Evolutionary conservation across 1,140 invertebrate genomes (phyloP), one percentile per base, ranked within the genome.

Genomic region (Drosophila biarmipes): DNA sequence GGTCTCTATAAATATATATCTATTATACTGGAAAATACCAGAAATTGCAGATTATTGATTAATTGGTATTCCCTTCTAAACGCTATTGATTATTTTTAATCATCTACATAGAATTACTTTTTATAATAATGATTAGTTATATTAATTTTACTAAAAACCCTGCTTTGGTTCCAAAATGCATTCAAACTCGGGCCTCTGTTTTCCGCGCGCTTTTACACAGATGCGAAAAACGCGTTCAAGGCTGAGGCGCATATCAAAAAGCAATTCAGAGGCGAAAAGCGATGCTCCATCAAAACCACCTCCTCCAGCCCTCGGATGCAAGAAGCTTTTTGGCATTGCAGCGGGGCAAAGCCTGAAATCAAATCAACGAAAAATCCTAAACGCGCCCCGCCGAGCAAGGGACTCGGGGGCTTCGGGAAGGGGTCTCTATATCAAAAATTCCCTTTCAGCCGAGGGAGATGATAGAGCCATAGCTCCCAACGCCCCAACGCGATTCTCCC

Each of bases 341-440:
- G 78, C 73, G 64, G 49, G 45, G 37, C 82, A 81, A 66, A 86
- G 71, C 80, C 84, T 68, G 89, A 87, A 87, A 87, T 87, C 82
- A 87, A 87, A 87, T 87, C 82, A 87, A 76, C 79, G 82, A 87
- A 82, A 87, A 87, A 82, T 87, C 79, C 66, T 87, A 87, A 87
- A 89, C 82, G 82, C 82, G 84, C 84, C 82, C 15, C 14, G 38
- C 12, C n/a, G 35, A 10, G 19, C 24, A 6, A 27, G 29, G 29
- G 17, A 49, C 0, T 5, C 10, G 10, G 55, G 14, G 14, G n/a
- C 31, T 21, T 53, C 29, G 31, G 19, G 31, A 8, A 24, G 34
- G 59, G 59, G 48, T 43, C 35, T 51, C 19, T 19, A 43, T 82
- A 86, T 87, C 82, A 89, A 87, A 87, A 87, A 87, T 87, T 87